Conservation (phyloP, 2,113 vertebrate genomes). For the Phoxinus phoxinus region DNA sequence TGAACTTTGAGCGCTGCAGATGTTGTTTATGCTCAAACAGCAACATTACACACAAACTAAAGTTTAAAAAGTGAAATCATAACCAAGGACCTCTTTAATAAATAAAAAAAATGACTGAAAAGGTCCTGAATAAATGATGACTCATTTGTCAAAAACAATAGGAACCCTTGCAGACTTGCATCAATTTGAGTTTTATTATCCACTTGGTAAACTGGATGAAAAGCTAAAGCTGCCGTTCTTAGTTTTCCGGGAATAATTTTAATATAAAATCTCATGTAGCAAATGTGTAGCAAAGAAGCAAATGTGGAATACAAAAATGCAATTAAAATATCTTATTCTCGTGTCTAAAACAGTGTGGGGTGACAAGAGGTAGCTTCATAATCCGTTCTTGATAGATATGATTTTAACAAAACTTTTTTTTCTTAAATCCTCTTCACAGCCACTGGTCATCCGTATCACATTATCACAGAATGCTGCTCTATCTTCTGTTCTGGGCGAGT, state of each 20-base stretch:
- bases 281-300: background rate
- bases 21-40: too few relatives aligned
- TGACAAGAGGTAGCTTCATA: background rate
- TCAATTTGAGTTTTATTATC: background rate
- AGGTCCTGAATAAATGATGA: background rate
- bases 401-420: slow-evolving; percentile 8
- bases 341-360: background rate
- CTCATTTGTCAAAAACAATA: background rate
- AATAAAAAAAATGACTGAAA: background rate
- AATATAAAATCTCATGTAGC: background rate
- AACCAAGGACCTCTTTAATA: background rate
- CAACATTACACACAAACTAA: too few relatives aligned
- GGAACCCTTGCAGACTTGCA: background rate
- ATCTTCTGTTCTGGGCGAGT: slow-evolving; percentile 25
- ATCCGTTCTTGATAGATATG: background rate
- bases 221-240: background rate
- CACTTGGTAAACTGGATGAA: background rate
- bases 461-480: slow-evolving; percentile 26
- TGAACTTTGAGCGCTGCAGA: too few relatives aligned
- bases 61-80: too few relatives aligned
- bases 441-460: background rate
- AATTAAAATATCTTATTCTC: background rate
- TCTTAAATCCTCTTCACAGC: slow-evolving; percentile 30
- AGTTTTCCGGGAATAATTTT: background rate
- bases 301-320: background rate